Conservation (phyloP, 2,888 invertebrate genomes). For the Lottia gigantea region DNA sequence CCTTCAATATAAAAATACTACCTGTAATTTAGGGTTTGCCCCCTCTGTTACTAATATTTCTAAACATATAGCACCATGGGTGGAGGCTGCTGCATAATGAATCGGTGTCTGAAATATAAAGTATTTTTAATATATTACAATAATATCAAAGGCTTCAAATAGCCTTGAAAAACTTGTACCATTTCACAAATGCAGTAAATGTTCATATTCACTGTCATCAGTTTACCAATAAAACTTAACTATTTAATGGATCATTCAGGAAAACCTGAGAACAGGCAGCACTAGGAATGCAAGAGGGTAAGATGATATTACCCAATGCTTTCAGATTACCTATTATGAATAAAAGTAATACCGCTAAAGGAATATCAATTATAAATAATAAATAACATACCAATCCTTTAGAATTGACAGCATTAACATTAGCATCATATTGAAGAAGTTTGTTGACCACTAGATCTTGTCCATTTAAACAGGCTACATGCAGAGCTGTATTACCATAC, state of each 20-base stretch:
- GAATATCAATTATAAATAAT: no score
- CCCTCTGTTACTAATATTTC: conserved; percentile 72
- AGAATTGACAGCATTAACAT: conserved; percentile 72
- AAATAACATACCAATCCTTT: conserved; percentile 69
- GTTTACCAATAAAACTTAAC: no score
- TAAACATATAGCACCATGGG: conserved; percentile 75
- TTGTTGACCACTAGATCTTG: conserved; percentile 72
- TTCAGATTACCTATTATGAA: no score
- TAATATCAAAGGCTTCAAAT: no score
- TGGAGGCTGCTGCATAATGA: conserved; percentile 74
- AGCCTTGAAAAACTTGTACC: no score
- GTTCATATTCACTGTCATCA: no score
- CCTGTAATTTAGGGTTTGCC: conserved; percentile 73
- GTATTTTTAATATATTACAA: conserved; percentile 8
- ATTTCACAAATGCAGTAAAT: no score
- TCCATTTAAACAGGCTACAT: conserved; percentile 75
- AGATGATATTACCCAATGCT: no score
- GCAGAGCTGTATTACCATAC: conserved; percentile 72
- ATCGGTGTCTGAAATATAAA: conserved; percentile 71
- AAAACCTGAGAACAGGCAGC: no score
- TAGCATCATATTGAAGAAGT: conserved; percentile 71
- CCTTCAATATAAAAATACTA: conserved; percentile 37
- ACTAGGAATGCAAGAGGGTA: no score
- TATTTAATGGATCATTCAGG: no score
- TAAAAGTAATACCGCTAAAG: no score